These are phyloP conservation scores for Ophion ellenae DNA, from an alignment of 2,888 invertebrate species.

Conservation along the genomic window DNA sequence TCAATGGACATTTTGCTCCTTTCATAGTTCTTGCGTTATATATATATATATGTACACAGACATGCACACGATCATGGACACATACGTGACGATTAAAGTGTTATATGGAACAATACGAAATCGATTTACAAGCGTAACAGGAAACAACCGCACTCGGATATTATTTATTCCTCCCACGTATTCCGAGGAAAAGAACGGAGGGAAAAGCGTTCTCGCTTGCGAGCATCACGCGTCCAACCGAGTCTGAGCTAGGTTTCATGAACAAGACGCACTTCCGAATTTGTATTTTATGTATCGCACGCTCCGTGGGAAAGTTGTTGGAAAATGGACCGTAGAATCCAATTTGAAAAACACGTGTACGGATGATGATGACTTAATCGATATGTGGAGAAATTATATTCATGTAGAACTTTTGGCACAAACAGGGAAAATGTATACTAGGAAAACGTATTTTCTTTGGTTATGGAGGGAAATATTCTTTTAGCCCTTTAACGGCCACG, in stretches of 20 bases:
- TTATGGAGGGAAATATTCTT: no score
- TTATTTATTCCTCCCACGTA: slow-evolving; percentile 50
- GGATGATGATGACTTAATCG: no score
- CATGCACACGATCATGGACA: not conserved
- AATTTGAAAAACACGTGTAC: no score
- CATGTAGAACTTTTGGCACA: no score
- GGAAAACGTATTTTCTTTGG: no score
- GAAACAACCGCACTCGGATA: slow-evolving; percentile 12
- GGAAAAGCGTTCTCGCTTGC: not conserved
- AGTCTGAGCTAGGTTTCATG: slow-evolving; percentile 12
- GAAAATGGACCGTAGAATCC: not conserved
- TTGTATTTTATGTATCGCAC: not conserved
- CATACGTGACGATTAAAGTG: not conserved
- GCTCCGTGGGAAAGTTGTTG: not conserved
- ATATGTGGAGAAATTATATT: no score
- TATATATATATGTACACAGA: not conserved
- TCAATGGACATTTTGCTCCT: slow-evolving; percentile 25
- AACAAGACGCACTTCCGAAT: not conserved
- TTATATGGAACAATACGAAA: slow-evolving; percentile 24
- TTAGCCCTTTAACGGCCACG: no score
- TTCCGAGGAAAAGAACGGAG: slow-evolving; percentile 12
- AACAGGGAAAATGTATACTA: no score
- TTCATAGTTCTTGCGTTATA: not conserved
- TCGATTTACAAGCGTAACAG: slow-evolving; percentile 48
- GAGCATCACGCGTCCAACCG: not conserved